These are phyloP conservation scores for Pollenia amentaria DNA, from an alignment of 2,888 invertebrate genomes.

Conservation along the genomic window DNA sequence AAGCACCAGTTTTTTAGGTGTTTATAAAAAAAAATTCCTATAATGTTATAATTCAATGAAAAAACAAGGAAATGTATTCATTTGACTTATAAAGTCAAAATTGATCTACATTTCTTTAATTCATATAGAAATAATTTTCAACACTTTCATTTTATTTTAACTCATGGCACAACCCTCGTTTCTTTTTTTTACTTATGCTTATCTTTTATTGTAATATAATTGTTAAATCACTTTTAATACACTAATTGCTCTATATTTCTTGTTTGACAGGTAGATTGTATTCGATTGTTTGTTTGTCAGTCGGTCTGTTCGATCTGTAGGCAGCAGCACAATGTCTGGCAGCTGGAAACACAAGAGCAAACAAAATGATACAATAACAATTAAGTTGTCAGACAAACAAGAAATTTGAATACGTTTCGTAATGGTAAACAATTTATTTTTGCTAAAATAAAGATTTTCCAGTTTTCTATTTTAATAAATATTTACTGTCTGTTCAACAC, in stretches of 20 bases:
- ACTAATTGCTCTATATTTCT: constrained; percentile 25
- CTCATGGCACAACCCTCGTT: not conserved
- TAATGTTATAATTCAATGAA: no score
- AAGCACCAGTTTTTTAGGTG: no score
- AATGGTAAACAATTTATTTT: not conserved
- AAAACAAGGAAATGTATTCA: no score
- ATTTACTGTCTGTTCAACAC: no score
- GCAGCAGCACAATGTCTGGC: not conserved
- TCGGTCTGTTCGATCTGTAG: not conserved
- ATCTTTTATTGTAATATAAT: not conserved
- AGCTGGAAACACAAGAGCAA: not conserved
- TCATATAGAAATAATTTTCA: not conserved
- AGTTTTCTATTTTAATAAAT: no score
- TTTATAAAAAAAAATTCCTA: no score
- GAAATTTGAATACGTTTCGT: not conserved
- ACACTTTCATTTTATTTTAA: not conserved
- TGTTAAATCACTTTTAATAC: constrained; percentile 35
- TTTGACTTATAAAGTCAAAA: no score
- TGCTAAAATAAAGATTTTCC: not conserved
- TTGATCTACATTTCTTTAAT: not conserved
- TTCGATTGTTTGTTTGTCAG: no score
- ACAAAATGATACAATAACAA: not conserved
- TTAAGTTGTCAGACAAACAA: constrained; percentile 16
- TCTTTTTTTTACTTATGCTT: not conserved
- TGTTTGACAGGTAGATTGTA: constrained; percentile 19